Evolutionary conservation across 2,797 vertebrate species (phyloP).

Genomic region (Lemur catta): DNA sequence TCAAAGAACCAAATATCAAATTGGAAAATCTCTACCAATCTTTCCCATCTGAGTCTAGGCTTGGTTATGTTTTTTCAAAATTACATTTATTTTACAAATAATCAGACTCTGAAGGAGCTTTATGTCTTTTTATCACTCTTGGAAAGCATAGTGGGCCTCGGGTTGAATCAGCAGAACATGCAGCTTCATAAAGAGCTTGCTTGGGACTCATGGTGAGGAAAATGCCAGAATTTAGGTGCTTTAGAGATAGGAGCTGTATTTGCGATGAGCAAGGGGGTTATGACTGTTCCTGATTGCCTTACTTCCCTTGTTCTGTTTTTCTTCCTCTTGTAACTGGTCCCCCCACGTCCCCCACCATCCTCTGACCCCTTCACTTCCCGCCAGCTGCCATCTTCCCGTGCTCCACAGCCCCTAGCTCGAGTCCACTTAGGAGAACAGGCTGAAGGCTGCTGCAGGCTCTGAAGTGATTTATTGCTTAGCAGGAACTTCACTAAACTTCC

Average conservation of each 20-base stretch:
- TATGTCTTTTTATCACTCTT: background rate
- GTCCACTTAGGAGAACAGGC: constrained; percentile 32
- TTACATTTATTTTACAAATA: background rate
- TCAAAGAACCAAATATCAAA: background rate
- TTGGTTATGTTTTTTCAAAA: background rate
- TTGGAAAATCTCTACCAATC: background rate
- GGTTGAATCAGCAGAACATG: background rate
- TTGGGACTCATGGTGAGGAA: background rate
- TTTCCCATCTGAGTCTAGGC: background rate
- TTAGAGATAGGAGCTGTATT: background rate
- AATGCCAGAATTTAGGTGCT: background rate
- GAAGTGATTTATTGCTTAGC: constrained; percentile 64
- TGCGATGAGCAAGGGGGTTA: background rate
- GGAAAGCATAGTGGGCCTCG: background rate
- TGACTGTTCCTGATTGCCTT: too few relatives aligned
- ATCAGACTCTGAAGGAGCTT: background rate
- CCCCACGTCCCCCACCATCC: fast-evolving
- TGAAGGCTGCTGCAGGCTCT: background rate
- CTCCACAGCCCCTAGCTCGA: background rate
- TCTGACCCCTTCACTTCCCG: background rate
- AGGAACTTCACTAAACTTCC: constrained; percentile 66
- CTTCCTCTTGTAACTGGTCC: background rate
- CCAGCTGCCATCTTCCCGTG: background rate
- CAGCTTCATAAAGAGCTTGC: background rate
- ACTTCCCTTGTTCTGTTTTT: background rate